A percentile compares a stretch with the other conserved stretches of the same genome.
phyloP scores from a whole-genome alignment of 2,113 vertebrate species.

The Syrrhaptes paradoxus region DNA sequence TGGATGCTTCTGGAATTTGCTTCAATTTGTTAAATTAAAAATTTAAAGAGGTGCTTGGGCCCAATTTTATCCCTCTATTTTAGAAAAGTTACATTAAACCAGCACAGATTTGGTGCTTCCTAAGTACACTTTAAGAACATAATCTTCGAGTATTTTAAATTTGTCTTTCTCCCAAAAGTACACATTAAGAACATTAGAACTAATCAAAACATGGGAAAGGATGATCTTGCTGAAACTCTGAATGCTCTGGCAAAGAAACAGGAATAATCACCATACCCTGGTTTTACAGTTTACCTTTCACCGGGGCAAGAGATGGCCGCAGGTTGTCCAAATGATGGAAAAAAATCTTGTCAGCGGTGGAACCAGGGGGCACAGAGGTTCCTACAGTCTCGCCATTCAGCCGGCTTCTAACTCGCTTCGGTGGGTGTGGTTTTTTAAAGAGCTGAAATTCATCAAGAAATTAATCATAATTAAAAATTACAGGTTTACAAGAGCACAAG shows the following conservation, averaged over 20 bases:
- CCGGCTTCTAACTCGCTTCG: slow-evolving; percentile 90
- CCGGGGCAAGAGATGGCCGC: slow-evolving; percentile 91
- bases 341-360: slow-evolving; percentile 92
- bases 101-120: not conserved
- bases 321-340: slow-evolving; percentile 98
- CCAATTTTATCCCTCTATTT: not conserved
- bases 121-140: not conserved
- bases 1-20: not conserved
- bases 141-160: not conserved
- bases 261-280: not conserved
- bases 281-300: slow-evolving; percentile 84
- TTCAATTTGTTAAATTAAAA: not conserved
- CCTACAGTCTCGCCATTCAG: slow-evolving; percentile 86
- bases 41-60: not conserved
- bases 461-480: not conserved
- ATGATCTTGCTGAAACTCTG: not conserved
- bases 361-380: slow-evolving; percentile 78
- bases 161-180: not conserved
- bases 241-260: not conserved
- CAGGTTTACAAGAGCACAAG: not conserved
- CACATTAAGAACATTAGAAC: not conserved
- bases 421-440: slow-evolving; percentile 98
- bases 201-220: not conserved
- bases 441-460: slow-evolving; percentile 76
- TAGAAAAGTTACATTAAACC: not conserved